Conservation (phyloP, 1,140 invertebrate species). For the Diabrotica undecimpunctata region DNA sequence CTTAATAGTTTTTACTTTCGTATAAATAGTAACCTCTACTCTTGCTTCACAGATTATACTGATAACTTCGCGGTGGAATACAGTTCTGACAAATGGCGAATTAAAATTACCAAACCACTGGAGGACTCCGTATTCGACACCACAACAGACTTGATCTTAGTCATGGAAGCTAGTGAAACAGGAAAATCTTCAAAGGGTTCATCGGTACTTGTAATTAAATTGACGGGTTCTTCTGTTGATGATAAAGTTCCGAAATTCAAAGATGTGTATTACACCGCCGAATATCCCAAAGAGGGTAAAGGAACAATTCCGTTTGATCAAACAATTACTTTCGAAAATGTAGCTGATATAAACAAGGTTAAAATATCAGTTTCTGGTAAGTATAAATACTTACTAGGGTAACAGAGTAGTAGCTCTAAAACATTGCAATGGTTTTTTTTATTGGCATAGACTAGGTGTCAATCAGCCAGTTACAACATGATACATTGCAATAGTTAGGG, state of each 20-base stretch:
- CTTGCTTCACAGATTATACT: not conserved
- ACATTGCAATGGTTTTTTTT: no score
- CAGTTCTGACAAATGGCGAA: not conserved
- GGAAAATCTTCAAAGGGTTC: not conserved
- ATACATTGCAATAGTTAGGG: no score
- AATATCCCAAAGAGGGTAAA: not conserved
- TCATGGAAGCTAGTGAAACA: not conserved
- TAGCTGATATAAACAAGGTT: not conserved
- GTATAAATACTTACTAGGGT: slow-evolving; percentile 4
- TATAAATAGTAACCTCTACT: no score
- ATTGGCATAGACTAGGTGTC: no score
- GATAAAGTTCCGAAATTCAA: slow-evolving; percentile 4
- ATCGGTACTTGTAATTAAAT: not conserved
- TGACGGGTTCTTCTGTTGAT: not conserved
- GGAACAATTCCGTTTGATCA: slow-evolving; percentile 4
- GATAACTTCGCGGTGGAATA: slow-evolving; percentile 12
- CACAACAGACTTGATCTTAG: slow-evolving; percentile 3
- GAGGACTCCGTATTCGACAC: slow-evolving; percentile 2
- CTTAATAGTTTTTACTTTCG: no score
- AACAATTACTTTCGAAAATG: not conserved
- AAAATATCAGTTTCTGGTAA: not conserved
- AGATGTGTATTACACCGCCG: slow-evolving; percentile 8
- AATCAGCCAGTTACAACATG: no score
- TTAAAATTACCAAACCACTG: slow-evolving; percentile 9
- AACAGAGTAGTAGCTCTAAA: no score